phyloP scores from a whole-genome alignment of 1,140 invertebrate genomes.

The Hypsibius dujardini region DNA sequence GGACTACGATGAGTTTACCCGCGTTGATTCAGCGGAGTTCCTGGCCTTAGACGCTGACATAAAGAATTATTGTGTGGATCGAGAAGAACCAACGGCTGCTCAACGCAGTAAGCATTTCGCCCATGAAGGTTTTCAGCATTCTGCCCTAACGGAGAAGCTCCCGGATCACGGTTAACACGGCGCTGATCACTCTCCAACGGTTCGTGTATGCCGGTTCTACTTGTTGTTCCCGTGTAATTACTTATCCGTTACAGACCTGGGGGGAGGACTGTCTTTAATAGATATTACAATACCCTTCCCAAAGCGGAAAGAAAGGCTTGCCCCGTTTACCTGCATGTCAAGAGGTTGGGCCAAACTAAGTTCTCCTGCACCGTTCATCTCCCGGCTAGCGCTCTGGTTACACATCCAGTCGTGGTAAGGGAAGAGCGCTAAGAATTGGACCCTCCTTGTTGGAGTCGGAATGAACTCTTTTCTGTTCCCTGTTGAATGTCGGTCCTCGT shows the following conservation, averaged over 20 bases:
- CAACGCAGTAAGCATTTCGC: background rate
- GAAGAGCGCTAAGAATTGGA: too few relatives aligned
- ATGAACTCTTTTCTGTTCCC: too few relatives aligned
- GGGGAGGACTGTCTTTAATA: too few relatives aligned
- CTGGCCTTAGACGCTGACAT: background rate
- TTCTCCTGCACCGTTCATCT: background rate
- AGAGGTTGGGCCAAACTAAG: background rate
- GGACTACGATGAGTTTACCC: background rate
- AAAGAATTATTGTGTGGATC: background rate
- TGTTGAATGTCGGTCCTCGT: too few relatives aligned
- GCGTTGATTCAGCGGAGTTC: background rate
- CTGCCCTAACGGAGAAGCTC: background rate
- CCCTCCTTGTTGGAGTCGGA: too few relatives aligned
- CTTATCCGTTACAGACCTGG: too few relatives aligned
- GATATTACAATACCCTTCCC: slow-evolving; percentile 3
- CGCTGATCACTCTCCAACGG: background rate
- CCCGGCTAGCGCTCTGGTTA: background rate
- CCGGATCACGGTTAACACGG: background rate
- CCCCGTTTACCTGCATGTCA: background rate
- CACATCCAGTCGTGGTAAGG: background rate
- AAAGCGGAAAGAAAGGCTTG: background rate
- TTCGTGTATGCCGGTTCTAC: background rate
- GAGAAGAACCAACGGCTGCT: background rate
- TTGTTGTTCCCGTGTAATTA: too few relatives aligned
- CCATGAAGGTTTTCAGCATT: background rate